phyloP scores from a whole-genome alignment of 2,888 invertebrate genomes.

The Eumerus sabulonum region DNA sequence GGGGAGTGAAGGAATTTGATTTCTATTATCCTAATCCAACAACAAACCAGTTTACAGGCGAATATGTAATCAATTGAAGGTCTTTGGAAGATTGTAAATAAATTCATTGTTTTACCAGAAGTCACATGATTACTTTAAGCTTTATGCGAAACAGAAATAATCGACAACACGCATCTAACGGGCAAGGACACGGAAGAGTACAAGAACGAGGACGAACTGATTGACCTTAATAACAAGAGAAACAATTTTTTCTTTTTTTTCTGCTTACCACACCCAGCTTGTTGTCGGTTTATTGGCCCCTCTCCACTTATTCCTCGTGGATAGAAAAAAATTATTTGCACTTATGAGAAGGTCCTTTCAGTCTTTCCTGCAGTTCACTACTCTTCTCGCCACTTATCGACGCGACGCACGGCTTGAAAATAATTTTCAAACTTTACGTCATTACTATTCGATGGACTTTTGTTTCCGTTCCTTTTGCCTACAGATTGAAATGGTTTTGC shows the following conservation, averaged over 20 bases:
- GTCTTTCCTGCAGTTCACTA: not conserved
- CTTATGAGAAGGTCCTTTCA: slow-evolving; percentile 10
- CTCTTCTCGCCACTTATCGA: not conserved
- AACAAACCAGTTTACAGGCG: too few relatives aligned
- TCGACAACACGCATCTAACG: not conserved
- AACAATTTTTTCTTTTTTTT: too few relatives aligned
- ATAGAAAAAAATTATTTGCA: slow-evolving; percentile 21
- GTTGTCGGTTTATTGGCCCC: slow-evolving; percentile 23
- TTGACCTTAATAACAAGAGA: slow-evolving; percentile 32
- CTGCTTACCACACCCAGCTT: slow-evolving; percentile 14
- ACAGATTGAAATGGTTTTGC: too few relatives aligned
- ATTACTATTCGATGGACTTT: not conserved
- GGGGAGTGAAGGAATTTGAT: too few relatives aligned
- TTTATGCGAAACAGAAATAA: not conserved
- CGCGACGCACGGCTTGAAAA: slow-evolving; percentile 25
- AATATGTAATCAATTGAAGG: too few relatives aligned
- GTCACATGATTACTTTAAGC: not conserved
- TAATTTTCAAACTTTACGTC: slow-evolving; percentile 26
- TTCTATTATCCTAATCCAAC: too few relatives aligned
- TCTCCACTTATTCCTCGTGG: not conserved
- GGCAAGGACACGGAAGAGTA: too few relatives aligned
- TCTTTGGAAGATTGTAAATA: slow-evolving; percentile 15
- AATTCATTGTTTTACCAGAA: slow-evolving; percentile 18
- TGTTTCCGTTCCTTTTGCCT: not conserved
- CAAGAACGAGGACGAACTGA: slow-evolving; percentile 16